These are phyloP conservation scores for Cephonodes hylas DNA, from an alignment of 2,888 invertebrate species.

Conservation along the genomic window DNA sequence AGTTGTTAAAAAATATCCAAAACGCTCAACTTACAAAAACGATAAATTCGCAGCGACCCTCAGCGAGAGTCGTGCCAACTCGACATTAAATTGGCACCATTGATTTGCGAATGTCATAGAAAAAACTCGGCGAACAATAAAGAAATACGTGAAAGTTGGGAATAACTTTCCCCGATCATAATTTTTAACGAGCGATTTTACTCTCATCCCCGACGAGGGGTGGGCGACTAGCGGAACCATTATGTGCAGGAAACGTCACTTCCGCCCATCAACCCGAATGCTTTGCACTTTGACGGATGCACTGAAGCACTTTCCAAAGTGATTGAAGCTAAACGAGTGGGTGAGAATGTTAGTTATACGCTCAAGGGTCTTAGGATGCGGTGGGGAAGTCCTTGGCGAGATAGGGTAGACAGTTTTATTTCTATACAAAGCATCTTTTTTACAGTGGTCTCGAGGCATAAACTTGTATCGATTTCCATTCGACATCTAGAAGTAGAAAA, in stretches of 20 bases:
- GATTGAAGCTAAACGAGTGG: background rate
- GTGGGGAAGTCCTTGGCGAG: background rate
- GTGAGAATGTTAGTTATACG: background rate
- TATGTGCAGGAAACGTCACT: slow-evolving; percentile 74
- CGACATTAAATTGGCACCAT: slow-evolving; percentile 4
- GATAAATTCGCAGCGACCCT: background rate
- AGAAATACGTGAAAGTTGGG: slow-evolving; percentile 24
- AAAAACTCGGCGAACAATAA: background rate
- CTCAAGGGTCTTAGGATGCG: background rate
- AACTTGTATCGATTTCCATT: too few relatives aligned
- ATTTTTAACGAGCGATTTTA: slow-evolving; percentile 61
- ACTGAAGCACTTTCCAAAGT: slow-evolving; percentile 5
- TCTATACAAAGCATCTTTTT: background rate
- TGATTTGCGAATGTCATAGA: background rate
- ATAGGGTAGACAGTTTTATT: background rate
- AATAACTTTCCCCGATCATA: slow-evolving; percentile 33
- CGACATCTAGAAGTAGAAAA: too few relatives aligned
- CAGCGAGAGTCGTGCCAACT: background rate
- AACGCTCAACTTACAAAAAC: background rate
- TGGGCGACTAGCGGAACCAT: slow-evolving; percentile 63
- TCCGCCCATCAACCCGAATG: slow-evolving; percentile 76
- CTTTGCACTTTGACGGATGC: slow-evolving; percentile 75
- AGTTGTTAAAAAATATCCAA: background rate
- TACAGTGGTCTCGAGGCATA: background rate
- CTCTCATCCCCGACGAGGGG: slow-evolving; percentile 47